Conservation (phyloP, 64 coral and sea anemone species). For the Montipora foliosa region DNA sequence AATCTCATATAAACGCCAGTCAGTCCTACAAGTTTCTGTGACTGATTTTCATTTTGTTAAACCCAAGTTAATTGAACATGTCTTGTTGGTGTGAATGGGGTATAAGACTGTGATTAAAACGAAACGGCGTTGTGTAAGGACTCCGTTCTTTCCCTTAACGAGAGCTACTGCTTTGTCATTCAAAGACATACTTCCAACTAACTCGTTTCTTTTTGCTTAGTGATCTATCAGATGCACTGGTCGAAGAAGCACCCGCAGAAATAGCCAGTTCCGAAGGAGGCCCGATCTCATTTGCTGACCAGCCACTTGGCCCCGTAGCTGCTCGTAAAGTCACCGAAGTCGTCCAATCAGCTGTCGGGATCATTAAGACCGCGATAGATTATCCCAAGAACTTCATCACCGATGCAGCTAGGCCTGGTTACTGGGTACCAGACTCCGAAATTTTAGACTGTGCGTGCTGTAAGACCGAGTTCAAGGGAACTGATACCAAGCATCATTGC, state of each 20-base stretch:
- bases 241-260: conserved; percentile 45
- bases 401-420: conserved; percentile 87
- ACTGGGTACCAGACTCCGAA: conserved; percentile 87
- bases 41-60: too few relatives aligned
- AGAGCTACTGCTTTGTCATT: neutral
- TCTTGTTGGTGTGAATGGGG: too few relatives aligned
- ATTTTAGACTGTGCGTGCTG: conserved; percentile 77
- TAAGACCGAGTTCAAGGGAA: conserved; percentile 73
- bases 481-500: conserved; percentile 92
- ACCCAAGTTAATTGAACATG: too few relatives aligned
- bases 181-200: neutral
- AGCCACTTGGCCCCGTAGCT: conserved; percentile 70
- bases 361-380: conserved; percentile 79
- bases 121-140: neutral
- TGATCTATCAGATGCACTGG: conserved; percentile 80
- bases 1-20: too few relatives aligned
- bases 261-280: conserved; percentile 5
- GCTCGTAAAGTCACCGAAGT: conserved; percentile 88
- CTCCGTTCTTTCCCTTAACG: neutral
- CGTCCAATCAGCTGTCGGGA: conserved; percentile 88
- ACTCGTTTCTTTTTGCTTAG: conserved; percentile 28
- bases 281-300: neutral
- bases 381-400: conserved; percentile 89
- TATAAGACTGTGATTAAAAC: too few relatives aligned
- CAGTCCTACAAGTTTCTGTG: too few relatives aligned